Base-by-base conservation (phyloP, 2,888 invertebrate species). In the Apodemia hepburni region DNA sequence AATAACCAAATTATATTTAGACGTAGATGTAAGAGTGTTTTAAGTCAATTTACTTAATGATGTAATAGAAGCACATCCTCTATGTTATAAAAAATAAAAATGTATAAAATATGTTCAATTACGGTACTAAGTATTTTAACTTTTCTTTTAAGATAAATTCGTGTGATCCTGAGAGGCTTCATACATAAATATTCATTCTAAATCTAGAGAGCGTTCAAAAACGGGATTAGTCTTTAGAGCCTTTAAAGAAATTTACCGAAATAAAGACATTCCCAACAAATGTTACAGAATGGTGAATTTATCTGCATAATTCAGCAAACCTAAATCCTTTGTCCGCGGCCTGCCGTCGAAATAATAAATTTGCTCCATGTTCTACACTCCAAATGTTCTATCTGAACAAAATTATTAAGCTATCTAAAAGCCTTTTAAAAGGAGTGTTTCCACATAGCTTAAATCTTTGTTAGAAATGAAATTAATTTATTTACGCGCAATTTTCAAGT, bases 221-320 rank as follows among this genome's bases (percentile, higher is more conserved):
- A 78, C 77, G 74, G 80, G 83, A 87, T 87, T 82, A 84, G 81
- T 79, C 82, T 81, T 77, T 73, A 80, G 78, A 79, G 80, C 78
- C 82, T 85, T 86, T 85, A 85, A 85, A 88, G 87, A 85, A 84
- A 88, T 85, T 84, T 80, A 81, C 83, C 78, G 81, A 87, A 87
- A 88, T 88, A 87, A 88, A 87, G 87, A 87, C 88, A 87, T 89
- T 87, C 79, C 81, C 82, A 86, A 88, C 90, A 90, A 90, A 88
- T 90, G 90, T 90, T 89, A 87, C 90, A 86, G 84, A 87, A 87
- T 87, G 87, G 87, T 85, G 88, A 89, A 89, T 89, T 87, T 88
- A 90, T 90, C 90, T 90, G 88, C 88, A 89, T 90, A 90, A 87
- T 86, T 90, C 87, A 82, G 81, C 83, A 84, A 87, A 86, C 84